Percentiles rank a stretch among this genome's conserved stretches.
These are phyloP conservation scores for Hippocampus mohnikei DNA, from an alignment of 2,113 vertebrate genomes.

Conservation along the genomic window DNA sequence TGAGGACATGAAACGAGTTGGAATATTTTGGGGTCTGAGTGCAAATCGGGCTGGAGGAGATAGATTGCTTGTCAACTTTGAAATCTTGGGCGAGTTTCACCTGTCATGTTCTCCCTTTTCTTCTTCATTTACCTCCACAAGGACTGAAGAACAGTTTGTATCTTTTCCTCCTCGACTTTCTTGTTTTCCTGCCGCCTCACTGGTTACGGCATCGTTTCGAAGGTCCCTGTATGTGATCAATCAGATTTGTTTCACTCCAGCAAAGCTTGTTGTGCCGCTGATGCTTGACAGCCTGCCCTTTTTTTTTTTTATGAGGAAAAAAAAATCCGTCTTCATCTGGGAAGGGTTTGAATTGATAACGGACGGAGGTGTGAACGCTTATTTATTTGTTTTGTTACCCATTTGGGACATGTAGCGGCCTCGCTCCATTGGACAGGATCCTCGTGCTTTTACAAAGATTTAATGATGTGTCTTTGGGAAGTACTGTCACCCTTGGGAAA, in stretches of 20 bases:
- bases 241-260: constrained; percentile 37
- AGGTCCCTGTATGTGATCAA: constrained; percentile 29
- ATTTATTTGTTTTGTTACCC: constrained; percentile 17
- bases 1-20: not conserved
- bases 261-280: constrained; percentile 30
- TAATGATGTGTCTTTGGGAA: constrained; percentile 51
- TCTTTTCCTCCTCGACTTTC: constrained; percentile 8
- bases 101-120: not conserved
- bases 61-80: not conserved
- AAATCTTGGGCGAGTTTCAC: not conserved
- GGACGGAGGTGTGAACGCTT: constrained; percentile 1
- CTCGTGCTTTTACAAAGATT: constrained; percentile 35
- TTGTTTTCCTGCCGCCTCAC: constrained; percentile 13
- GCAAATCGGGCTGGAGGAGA: not conserved
- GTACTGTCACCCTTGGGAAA: constrained; percentile 45
- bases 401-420: constrained; percentile 16
- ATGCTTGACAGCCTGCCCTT: constrained; percentile 29
- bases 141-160: not conserved
- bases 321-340: constrained; percentile 35
- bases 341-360: constrained; percentile 18
- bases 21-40: not conserved
- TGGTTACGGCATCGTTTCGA: constrained; percentile 10
- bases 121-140: constrained; percentile 5
- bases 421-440: constrained; percentile 29
- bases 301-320: constrained; percentile 32